phyloP scores from a whole-genome alignment of 2,888 invertebrate genomes.

The Epistrophella euchroma region DNA sequence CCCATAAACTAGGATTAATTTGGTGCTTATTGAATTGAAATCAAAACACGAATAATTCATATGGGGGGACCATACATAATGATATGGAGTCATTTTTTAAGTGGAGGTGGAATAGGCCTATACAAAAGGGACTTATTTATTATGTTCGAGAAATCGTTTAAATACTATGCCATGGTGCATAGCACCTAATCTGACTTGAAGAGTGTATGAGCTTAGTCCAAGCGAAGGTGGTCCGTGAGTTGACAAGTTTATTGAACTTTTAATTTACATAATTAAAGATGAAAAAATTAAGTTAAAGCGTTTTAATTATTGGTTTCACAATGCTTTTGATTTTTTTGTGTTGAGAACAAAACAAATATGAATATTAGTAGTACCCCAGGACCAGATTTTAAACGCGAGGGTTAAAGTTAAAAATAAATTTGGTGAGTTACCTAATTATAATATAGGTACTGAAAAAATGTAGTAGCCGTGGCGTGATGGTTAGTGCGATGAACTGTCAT shows the following conservation, averaged over 20 bases:
- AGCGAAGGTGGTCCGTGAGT: conserved; percentile 43
- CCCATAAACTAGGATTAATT: conserved; percentile 84
- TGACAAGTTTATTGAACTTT: conserved; percentile 62
- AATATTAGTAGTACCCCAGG: no score
- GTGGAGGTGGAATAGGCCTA: conserved; percentile 44
- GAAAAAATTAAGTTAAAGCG: not conserved
- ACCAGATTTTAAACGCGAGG: no score
- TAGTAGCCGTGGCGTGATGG: no score
- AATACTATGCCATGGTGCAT: not conserved
- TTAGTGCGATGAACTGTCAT: no score
- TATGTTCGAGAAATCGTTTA: conserved; percentile 44
- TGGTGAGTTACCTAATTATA: no score
- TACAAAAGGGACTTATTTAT: conserved; percentile 49
- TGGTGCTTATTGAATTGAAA: conserved; percentile 84
- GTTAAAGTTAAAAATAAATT: no score
- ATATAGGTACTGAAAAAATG: no score
- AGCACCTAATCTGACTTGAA: not conserved
- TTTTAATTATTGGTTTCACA: not conserved
- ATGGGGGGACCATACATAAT: not conserved
- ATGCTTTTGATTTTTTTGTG: no score
- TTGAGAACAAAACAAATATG: no score
- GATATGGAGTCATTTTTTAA: conserved; percentile 21
- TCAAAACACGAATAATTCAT: conserved; percentile 81
- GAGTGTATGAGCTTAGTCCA: not conserved
- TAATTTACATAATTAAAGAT: conserved; percentile 15